These are phyloP conservation scores for Lissocephala sabroskyi DNA, from an alignment of 2,888 invertebrate species.

Conservation along the genomic window DNA sequence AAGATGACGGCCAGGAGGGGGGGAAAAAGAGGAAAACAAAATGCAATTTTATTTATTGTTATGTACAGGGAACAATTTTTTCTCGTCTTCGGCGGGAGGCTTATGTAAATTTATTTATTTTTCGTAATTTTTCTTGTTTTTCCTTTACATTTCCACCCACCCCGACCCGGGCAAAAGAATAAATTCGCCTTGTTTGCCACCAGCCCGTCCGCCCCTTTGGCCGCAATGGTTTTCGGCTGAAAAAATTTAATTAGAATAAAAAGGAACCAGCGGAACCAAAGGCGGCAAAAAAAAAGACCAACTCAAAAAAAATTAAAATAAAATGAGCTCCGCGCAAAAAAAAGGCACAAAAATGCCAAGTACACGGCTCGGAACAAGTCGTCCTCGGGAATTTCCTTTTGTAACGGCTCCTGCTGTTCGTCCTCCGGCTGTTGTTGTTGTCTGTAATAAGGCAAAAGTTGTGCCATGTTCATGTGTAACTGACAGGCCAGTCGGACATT, in stretches of 20 bases:
- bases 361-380: constrained; percentile 9
- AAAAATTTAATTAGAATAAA: constrained; percentile 67
- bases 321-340: constrained; percentile 15
- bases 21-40: constrained; percentile 37
- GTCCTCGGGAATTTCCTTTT: neutral
- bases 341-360: constrained; percentile 5
- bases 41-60: constrained; percentile 67
- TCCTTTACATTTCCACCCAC: constrained; percentile 44
- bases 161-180: constrained; percentile 12
- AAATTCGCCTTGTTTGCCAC: constrained; percentile 9
- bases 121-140: constrained; percentile 67
- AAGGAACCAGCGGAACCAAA: constrained; percentile 31
- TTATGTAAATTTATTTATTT: constrained; percentile 69
- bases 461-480: constrained; percentile 66
- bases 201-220: neutral
- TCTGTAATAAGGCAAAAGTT: constrained; percentile 63
- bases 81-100: constrained; percentile 31
- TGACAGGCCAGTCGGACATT: constrained; percentile 48
- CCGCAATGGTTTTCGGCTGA: constrained; percentile 2
- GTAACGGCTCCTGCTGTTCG: neutral
- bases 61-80: constrained; percentile 38
- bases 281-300: constrained; percentile 25
- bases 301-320: constrained; percentile 30
- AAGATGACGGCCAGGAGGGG: constrained; percentile 25
- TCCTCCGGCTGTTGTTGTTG: constrained; percentile 22